Conservation (phyloP, 1,140 invertebrate genomes). For the honey bee (Apis mellifera) region DNA sequence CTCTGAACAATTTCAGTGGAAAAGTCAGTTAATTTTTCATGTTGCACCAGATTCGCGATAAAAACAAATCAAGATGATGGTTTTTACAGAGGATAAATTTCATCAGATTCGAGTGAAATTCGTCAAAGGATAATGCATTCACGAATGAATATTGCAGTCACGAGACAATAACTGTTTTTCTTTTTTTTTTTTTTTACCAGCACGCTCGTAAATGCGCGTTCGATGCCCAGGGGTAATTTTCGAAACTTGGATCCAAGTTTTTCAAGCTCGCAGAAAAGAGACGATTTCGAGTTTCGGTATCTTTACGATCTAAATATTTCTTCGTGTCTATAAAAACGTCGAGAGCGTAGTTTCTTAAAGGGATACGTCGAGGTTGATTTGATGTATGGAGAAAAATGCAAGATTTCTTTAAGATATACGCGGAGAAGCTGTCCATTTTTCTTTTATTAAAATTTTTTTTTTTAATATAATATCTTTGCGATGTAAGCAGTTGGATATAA, state of each 20-base stretch:
- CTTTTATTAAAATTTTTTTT: background rate
- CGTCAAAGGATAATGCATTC: background rate
- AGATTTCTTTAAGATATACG: background rate
- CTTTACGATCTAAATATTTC: background rate
- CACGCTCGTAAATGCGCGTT: slow-evolving; percentile 10
- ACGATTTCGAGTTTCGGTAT: background rate
- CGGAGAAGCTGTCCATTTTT: background rate
- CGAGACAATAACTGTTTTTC: too few relatives aligned
- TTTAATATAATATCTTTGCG: background rate
- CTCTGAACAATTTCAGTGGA: too few relatives aligned
- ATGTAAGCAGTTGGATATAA: background rate
- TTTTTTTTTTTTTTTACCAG: slow-evolving; percentile 34
- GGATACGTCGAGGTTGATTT: background rate
- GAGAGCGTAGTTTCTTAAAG: background rate
- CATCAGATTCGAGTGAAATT: background rate
- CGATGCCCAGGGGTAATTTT: background rate
- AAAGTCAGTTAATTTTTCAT: too few relatives aligned
- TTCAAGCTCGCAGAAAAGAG: background rate
- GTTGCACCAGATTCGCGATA: background rate
- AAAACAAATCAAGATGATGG: background rate
- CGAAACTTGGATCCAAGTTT: background rate
- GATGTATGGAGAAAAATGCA: background rate
- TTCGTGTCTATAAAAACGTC: background rate
- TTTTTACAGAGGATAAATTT: background rate
- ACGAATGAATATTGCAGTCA: too few relatives aligned